phyloP scores from a whole-genome alignment of 30 jellyfish, hydroid and myxozoan genomes.

The Chrysaora quinquecirrha region DNA sequence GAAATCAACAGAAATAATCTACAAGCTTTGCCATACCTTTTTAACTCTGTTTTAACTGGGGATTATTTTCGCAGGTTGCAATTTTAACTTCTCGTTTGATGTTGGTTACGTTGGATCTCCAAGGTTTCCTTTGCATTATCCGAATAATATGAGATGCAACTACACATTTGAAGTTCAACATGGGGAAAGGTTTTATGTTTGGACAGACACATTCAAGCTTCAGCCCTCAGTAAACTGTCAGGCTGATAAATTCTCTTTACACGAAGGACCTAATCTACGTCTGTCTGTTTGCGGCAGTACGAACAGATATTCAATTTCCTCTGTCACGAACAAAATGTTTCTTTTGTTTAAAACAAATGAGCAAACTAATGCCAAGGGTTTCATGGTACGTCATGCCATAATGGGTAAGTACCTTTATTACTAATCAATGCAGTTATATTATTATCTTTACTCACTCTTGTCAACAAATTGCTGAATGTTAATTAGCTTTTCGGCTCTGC shows the following conservation, averaged over 20 bases:
- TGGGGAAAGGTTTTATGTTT: not conserved
- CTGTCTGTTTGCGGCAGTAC: not conserved
- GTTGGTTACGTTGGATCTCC: slow-evolving; percentile 12
- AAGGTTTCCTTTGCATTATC: not conserved
- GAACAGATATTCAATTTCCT: not conserved
- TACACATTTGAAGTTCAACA: not conserved
- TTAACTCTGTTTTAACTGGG: not conserved
- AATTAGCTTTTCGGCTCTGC: no score
- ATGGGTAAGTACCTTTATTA: no score
- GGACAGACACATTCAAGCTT: not conserved
- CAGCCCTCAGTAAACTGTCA: not conserved
- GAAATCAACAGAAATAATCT: no score
- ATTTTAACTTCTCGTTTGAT: not conserved
- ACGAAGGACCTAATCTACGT: not conserved
- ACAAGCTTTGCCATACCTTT: no score
- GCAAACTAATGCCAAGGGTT: not conserved
- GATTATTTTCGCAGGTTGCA: not conserved
- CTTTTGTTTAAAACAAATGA: not conserved
- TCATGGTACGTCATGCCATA: not conserved
- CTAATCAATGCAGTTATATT: no score
- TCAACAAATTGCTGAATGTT: no score
- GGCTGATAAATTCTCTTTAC: not conserved
- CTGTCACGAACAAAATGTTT: not conserved
- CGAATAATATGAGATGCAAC: not conserved
- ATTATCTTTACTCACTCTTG: no score